phyloP scores from a whole-genome alignment of 2,113 vertebrate genomes.

The Epinephelus fuscoguttatus region DNA sequence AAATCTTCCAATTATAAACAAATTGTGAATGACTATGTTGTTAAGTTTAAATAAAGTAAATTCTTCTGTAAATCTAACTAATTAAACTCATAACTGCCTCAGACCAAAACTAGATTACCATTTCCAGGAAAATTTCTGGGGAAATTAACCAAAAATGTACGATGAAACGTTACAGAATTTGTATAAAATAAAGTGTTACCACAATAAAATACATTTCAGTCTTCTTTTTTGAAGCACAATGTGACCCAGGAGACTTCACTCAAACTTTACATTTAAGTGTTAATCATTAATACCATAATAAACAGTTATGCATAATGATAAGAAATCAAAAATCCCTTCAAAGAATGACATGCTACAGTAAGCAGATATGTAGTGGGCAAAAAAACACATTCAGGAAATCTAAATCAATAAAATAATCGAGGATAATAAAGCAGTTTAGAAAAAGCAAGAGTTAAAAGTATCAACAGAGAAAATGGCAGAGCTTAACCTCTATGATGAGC shows the following conservation, averaged over 20 bases:
- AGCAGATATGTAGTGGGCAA: not conserved
- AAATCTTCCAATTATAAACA: not conserved
- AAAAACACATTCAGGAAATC: not conserved
- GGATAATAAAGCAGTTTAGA: not conserved
- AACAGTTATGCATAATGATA: not conserved
- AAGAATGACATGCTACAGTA: not conserved
- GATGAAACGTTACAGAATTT: no score
- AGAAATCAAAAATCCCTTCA: not conserved
- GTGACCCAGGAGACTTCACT: not conserved
- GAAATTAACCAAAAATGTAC: no score
- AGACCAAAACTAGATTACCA: no score
- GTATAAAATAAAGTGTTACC: conserved; percentile 6
- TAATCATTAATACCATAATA: not conserved
- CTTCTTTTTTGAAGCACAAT: not conserved
- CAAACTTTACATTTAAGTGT: not conserved
- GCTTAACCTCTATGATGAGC: not conserved
- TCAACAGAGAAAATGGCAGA: not conserved
- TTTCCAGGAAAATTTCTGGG: no score
- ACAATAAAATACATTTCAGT: not conserved
- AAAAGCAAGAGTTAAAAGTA: not conserved
- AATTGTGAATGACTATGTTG: not conserved
- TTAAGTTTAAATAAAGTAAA: no score
- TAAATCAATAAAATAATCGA: not conserved
- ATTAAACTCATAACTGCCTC: no score
- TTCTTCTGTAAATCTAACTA: no score